These are phyloP conservation scores for Ctenodactylus gundi DNA, from an alignment of 2,113 vertebrate genomes.

Conservation along the genomic window DNA sequence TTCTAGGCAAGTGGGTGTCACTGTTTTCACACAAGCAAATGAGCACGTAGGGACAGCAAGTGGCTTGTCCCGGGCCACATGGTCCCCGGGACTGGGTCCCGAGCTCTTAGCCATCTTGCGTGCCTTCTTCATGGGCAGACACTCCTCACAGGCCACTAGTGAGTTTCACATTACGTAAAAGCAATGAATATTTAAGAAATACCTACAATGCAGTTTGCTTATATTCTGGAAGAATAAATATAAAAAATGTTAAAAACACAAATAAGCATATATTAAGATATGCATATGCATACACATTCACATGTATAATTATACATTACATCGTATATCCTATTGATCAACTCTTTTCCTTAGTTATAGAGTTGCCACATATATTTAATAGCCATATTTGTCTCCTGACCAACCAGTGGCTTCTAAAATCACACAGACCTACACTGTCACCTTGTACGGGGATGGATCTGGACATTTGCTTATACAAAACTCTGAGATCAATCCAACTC, in stretches of 20 bases:
- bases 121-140: not conserved
- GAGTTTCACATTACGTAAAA: not conserved
- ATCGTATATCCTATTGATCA: not conserved
- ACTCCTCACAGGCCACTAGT: not conserved
- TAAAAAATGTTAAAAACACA: not conserved
- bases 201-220: not conserved
- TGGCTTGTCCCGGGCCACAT: not conserved
- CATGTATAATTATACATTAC: not conserved
- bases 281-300: not conserved
- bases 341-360: not conserved
- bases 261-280: not conserved
- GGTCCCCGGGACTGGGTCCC: not conserved
- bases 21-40: not conserved
- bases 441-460: not conserved
- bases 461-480: not conserved
- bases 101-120: accelerated
- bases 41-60: not conserved
- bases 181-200: not conserved
- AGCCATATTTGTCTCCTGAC: not conserved
- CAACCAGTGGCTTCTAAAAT: not conserved
- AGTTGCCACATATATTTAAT: not conserved
- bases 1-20: not conserved
- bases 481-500: not conserved
- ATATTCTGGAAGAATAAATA: not conserved
- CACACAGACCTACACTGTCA: not conserved